A percentile compares a stretch with the other conserved stretches of the same genome.
Evolutionary conservation across 2,888 invertebrate genomes (phyloP).

Genomic region (Graphium colonna): DNA sequence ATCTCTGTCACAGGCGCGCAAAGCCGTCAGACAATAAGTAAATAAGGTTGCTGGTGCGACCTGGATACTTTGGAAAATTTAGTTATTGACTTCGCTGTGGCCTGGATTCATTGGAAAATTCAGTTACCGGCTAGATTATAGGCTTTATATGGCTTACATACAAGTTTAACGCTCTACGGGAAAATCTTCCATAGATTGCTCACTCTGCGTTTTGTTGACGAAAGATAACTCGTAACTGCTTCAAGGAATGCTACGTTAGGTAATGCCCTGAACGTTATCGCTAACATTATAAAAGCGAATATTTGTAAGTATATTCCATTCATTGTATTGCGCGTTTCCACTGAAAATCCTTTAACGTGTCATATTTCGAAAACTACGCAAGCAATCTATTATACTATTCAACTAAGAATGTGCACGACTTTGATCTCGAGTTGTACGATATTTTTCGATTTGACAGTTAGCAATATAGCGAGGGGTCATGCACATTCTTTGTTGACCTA

Average conservation of each 20-base stretch:
- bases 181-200: constrained; percentile 34
- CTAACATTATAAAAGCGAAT: not conserved
- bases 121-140: constrained; percentile 14
- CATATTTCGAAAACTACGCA: no score
- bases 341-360: not conserved
- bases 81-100: constrained; percentile 12
- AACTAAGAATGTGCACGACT: no score
- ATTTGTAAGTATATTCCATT: not conserved
- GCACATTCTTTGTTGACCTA: no score
- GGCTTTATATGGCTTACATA: constrained; percentile 20
- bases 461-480: no score
- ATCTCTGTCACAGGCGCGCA: not conserved
- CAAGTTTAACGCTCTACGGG: constrained; percentile 15
- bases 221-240: constrained; percentile 31
- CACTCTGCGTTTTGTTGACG: constrained; percentile 33
- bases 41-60: constrained; percentile 12
- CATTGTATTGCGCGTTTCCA: not conserved
- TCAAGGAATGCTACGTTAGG: constrained; percentile 17
- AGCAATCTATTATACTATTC: no score
- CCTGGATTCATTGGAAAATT: constrained; percentile 19
- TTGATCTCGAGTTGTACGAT: no score
- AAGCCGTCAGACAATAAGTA: constrained; percentile 14
- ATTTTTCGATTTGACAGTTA: no score
- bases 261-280: constrained; percentile 1
- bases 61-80: constrained; percentile 23